These are phyloP conservation scores for Trachemys scripta DNA, from an alignment of 2,113 vertebrate genomes.

Conservation along the genomic window DNA sequence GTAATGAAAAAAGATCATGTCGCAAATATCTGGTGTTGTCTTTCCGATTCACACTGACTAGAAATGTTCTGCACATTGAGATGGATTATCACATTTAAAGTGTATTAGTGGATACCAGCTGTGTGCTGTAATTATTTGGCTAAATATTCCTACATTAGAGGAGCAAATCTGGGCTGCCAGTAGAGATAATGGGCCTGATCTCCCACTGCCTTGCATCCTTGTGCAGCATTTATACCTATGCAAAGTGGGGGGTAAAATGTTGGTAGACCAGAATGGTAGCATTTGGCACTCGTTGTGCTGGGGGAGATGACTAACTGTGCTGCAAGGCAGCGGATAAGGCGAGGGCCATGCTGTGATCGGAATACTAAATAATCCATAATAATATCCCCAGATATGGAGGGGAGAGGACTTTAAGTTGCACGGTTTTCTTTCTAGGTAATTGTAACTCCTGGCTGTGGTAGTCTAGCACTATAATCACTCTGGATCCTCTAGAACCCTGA, in stretches of 20 bases:
- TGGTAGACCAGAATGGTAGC: neutral
- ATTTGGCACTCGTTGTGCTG: neutral
- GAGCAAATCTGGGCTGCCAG: conserved; percentile 47
- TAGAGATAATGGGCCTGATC: conserved; percentile 47
- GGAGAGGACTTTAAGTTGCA: neutral
- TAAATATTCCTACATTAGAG: conserved; percentile 35
- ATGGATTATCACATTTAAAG: conserved; percentile 71
- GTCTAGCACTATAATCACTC: neutral
- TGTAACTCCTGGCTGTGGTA: neutral
- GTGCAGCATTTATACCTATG: neutral
- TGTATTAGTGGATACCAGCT: conserved; percentile 69
- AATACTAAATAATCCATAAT: neutral
- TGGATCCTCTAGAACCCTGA: neutral
- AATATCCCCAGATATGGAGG: neutral
- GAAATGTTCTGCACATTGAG: conserved; percentile 58
- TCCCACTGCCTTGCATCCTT: conserved; percentile 27
- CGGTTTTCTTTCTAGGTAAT: conserved; percentile 1
- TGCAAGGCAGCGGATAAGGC: neutral
- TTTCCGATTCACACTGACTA: conserved; percentile 10
- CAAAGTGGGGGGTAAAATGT: neutral
- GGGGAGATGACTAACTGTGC: neutral
- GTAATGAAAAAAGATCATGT: conserved; percentile 31
- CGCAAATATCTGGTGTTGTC: conserved; percentile 62
- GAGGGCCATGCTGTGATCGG: neutral
- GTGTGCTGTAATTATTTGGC: conserved; percentile 74